Evolutionary conservation across 2,888 invertebrate species (phyloP).

Genomic region (Protonemura montana): DNA sequence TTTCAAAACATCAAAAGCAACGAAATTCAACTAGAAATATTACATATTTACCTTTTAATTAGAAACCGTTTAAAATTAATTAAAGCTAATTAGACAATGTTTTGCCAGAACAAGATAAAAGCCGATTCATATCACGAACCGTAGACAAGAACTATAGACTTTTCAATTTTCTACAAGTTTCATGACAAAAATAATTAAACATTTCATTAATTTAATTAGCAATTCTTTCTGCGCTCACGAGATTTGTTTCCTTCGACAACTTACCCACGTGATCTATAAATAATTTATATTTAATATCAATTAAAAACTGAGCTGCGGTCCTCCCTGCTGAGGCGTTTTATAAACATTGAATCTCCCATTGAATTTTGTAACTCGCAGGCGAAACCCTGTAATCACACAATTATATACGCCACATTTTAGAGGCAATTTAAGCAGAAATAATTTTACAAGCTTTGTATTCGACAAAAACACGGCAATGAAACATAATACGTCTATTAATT

Average conservation of each 20-base stretch:
- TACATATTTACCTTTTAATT: neutral
- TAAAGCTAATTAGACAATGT: neutral
- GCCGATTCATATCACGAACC: neutral
- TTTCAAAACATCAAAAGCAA: too few relatives aligned
- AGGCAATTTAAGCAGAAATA: neutral
- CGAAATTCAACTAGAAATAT: too few relatives aligned
- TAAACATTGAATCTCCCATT: neutral
- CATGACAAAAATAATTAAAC: neutral
- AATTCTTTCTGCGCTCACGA: neutral
- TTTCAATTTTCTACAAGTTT: slow-evolving; percentile 12
- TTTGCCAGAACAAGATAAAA: neutral
- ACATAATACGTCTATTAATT: neutral
- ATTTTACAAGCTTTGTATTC: neutral
- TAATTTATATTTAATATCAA: neutral
- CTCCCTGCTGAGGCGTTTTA: neutral
- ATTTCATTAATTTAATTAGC: neutral
- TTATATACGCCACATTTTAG: neutral
- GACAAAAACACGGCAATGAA: neutral
- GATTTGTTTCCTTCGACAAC: neutral
- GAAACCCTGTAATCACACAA: neutral
- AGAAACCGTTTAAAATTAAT: neutral
- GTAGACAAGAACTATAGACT: neutral
- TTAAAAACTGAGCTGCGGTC: neutral
- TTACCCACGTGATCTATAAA: slow-evolving; percentile 7
- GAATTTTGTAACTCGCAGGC: neutral